Conservation (phyloP, 2,888 invertebrate genomes). For the Cylloceria caligata region DNA sequence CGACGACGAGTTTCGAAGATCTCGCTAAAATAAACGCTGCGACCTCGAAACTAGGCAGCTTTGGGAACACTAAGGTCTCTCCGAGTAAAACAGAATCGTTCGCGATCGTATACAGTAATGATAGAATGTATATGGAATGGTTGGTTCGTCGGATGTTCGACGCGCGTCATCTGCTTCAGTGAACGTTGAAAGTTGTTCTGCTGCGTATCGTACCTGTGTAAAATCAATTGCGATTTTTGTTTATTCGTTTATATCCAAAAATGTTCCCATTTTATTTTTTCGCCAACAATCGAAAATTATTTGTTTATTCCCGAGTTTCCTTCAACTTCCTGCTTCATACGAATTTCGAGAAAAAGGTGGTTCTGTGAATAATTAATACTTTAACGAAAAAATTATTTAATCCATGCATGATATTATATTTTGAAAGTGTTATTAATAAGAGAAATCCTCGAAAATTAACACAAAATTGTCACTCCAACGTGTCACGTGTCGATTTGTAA, state of each 20-base stretch:
- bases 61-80: constrained; percentile 1
- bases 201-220: constrained; percentile 35
- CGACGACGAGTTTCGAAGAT: no score
- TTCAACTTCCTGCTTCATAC: constrained; percentile 30
- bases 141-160: constrained; percentile 28
- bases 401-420: constrained; percentile 39
- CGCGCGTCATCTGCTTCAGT: constrained; percentile 17
- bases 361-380: constrained; percentile 42
- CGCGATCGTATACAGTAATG: not conserved
- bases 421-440: constrained; percentile 29
- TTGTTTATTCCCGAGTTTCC: constrained; percentile 15
- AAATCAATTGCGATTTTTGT: constrained; percentile 42
- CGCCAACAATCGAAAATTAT: constrained; percentile 3
- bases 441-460: constrained; percentile 11
- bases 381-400: constrained; percentile 32
- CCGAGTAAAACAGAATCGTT: constrained; percentile 29
- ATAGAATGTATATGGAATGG: not conserved
- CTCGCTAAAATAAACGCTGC: no score
- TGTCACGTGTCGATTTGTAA: not conserved
- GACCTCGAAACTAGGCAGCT: constrained; percentile 18
- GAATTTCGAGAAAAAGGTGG: constrained; percentile 40
- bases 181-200: constrained; percentile 12
- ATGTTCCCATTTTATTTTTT: constrained; percentile 38
- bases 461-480: not conserved
- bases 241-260: constrained; percentile 20